Evolutionary conservation across 2,113 vertebrate species (phyloP), one percentile per base, ranked within the genome.

Genomic region (Vulpes lagopus): DNA sequence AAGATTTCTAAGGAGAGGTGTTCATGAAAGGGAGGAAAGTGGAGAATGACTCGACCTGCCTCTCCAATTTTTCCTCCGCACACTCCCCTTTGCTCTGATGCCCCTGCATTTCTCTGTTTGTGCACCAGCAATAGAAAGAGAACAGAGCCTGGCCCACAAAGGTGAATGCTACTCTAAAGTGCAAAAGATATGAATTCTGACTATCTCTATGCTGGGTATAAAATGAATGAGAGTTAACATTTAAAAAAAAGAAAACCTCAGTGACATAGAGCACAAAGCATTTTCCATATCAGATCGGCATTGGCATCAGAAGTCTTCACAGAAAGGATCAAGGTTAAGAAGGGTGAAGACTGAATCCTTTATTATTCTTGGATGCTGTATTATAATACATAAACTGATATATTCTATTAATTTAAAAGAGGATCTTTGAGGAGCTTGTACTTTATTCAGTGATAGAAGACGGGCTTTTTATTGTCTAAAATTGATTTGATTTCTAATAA

Each of bases 401-500:
- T 17, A 67, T 81, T 90, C 57, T 96, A 96, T 95, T 96, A 96
- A 98, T 97, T 98, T 98, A 78, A 89, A 97, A 96, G 20, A n/a
- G 79, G 71, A 90, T 78, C 38, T 96, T 89, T 91, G 85, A 97
- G 53, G 51, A 93, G 53, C 76, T 91, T 87, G 43, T 94, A 91
- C 96, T 95, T 95, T 91, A 95, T 95, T 97, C 89, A 88, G 51
- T 89, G 91, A 95, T 83, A 80, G 62, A 62, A 94, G 82, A 96
- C 10, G n/a, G 51, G 38, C 3, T 35, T 96, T 97, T 95, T 95
- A 96, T 98, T 95, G 74, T 97, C 73, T 95, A 86, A 97, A 98
- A 92, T 87, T 91, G 85, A 97, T 95, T 96, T 96, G 43, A 97
- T 88, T 98, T 98, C 78, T 88, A 97, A 94, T 95, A 95, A 97